Conservation (phyloP, 2,113 vertebrate genomes). For the Probosciger aterrimus region DNA sequence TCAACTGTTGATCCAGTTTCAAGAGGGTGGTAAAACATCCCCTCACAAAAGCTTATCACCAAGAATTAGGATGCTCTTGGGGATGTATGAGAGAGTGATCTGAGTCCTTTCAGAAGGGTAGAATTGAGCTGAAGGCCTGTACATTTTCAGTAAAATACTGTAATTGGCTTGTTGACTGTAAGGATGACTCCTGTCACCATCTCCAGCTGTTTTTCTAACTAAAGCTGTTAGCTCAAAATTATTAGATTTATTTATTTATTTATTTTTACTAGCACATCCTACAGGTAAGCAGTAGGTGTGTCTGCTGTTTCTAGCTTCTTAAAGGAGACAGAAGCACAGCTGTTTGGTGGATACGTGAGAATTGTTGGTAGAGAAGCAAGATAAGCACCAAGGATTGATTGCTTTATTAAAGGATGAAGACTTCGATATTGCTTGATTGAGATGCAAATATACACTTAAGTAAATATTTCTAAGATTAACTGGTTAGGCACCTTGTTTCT, state of each 20-base stretch:
- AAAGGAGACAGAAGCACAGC: neutral
- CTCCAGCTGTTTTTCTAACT: neutral
- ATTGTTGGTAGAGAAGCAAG: neutral
- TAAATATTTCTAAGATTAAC: neutral
- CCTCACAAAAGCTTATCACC: neutral
- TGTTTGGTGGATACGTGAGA: neutral
- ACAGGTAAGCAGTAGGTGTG: neutral
- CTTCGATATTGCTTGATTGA: neutral
- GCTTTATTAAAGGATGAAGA: neutral
- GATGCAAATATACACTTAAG: neutral
- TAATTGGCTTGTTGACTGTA: neutral
- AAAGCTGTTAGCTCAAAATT: neutral
- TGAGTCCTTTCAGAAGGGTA: neutral
- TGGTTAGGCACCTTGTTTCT: neutral
- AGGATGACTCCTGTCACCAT: neutral
- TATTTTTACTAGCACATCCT: neutral
- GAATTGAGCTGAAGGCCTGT: neutral
- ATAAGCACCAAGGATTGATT: neutral
- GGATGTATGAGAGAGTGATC: neutral
- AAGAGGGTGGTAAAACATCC: neutral
- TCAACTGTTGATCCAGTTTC: neutral
- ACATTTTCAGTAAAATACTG: neutral
- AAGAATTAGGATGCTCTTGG: neutral
- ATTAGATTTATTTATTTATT: neutral
- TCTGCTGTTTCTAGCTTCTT: neutral